Conservation (phyloP, 2,797 vertebrate species). For the Molossus molossus region DNA sequence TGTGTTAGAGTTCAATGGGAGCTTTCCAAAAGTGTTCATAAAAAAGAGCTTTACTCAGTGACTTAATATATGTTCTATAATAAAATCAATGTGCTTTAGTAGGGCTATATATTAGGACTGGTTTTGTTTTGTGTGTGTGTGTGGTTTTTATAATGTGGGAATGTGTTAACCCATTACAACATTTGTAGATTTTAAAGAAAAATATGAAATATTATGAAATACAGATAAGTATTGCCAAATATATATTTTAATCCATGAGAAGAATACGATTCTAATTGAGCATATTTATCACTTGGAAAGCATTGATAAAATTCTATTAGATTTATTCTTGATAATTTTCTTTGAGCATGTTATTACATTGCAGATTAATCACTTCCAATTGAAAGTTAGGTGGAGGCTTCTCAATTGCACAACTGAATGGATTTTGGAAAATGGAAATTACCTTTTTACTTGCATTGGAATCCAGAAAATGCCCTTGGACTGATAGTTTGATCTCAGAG, state of each 20-base stretch:
- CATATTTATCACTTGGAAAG: slow-evolving; percentile 48
- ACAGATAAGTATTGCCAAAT: slow-evolving; percentile 28
- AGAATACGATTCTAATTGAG: slow-evolving; percentile 54
- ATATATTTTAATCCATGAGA: slow-evolving; percentile 2
- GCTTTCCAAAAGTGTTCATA: slow-evolving; percentile 96
- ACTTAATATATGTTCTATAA: slow-evolving; percentile 86
- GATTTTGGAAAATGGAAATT: slow-evolving; percentile 44
- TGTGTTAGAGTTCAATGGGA: slow-evolving; percentile 95
- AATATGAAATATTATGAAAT: slow-evolving; percentile 65
- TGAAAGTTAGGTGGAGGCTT: background rate
- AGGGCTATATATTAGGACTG: slow-evolving; percentile 82
- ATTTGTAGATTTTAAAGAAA: slow-evolving; percentile 73
- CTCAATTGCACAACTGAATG: background rate
- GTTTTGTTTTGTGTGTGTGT: slow-evolving; percentile 70
- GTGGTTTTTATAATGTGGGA: slow-evolving; percentile 65
- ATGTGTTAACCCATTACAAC: slow-evolving; percentile 35
- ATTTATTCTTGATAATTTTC: slow-evolving; percentile 26
- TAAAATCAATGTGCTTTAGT: slow-evolving; percentile 79
- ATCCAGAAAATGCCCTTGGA: background rate
- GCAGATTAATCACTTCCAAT: slow-evolving; percentile 22
- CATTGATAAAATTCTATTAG: slow-evolving; percentile 4
- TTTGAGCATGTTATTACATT: slow-evolving; percentile 39
- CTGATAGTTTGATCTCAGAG: background rate
- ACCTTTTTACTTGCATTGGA: background rate
- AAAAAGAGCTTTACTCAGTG: slow-evolving; percentile 99